Evolutionary conservation across 2,113 vertebrate species (phyloP).

Genomic region (Atlantisia rogersi): DNA sequence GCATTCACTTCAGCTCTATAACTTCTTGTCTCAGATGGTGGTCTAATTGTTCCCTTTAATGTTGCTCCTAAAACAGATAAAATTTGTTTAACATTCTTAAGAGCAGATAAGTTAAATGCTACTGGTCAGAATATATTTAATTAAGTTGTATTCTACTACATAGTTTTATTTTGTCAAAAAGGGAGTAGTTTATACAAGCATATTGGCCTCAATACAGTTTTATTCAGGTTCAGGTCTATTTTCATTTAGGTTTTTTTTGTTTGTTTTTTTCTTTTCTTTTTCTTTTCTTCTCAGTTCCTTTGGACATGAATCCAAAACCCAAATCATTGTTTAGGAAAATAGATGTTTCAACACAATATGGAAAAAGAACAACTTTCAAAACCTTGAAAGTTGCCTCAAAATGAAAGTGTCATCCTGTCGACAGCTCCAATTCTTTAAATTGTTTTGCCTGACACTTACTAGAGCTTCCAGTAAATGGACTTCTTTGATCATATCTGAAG

Average conservation of each 20-base stretch:
- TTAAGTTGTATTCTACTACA: not conserved
- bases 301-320: not conserved
- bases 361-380: constrained; percentile 9
- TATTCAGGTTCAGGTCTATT: not conserved
- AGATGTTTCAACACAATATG: not conserved
- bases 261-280: no score
- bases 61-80: not conserved
- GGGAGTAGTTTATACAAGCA: not conserved
- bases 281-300: not conserved
- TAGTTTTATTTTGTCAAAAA: not conserved
- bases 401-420: not conserved
- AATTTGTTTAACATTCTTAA: not conserved
- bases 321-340: not conserved
- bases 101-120: not conserved
- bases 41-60: not conserved
- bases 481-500: constrained; percentile 34
- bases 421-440: constrained; percentile 45
- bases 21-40: not conserved
- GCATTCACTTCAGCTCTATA: constrained; percentile 22
- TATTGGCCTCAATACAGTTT: not conserved
- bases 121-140: not conserved
- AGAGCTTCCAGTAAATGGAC: constrained; percentile 22
- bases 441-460: constrained; percentile 39
- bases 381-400: not conserved
- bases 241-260: not conserved